phyloP scores from a whole-genome alignment of 1,140 invertebrate species.

The Papilio polytes region DNA sequence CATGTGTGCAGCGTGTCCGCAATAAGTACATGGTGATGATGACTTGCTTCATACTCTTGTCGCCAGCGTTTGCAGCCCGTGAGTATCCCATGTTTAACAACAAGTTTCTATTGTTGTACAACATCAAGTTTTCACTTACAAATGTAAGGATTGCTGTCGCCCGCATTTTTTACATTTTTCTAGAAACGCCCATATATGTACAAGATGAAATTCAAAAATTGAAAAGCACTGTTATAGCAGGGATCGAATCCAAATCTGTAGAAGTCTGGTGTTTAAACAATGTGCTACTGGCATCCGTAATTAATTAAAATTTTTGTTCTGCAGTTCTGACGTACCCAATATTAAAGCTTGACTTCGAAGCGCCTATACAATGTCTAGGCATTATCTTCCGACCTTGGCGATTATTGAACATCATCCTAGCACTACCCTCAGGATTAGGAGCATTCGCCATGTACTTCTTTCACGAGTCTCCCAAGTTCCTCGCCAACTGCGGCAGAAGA shows the following conservation, averaged over 20 bases:
- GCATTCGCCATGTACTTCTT: slow-evolving; percentile 85
- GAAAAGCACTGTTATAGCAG: no score
- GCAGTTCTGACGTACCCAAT: slow-evolving; percentile 76
- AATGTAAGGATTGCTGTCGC: no score
- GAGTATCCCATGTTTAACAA: slow-evolving; percentile 34
- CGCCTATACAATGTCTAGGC: slow-evolving; percentile 62
- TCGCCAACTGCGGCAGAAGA: slow-evolving; percentile 84
- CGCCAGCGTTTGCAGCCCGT: slow-evolving; percentile 68
- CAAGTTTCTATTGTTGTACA: no score
- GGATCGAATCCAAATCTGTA: no score
- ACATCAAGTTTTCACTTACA: no score
- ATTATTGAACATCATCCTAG: slow-evolving; percentile 86
- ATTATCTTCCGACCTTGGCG: slow-evolving; percentile 87
- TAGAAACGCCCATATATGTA: no score
- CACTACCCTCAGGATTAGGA: slow-evolving; percentile 86
- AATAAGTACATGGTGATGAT: slow-evolving; percentile 75
- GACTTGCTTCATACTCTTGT: slow-evolving; percentile 70
- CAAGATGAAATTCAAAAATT: no score
- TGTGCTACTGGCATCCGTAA: background rate
- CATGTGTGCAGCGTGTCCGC: slow-evolving; percentile 62
- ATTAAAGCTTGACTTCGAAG: slow-evolving; percentile 71
- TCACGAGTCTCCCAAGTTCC: slow-evolving; percentile 89
- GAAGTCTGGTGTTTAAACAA: background rate
- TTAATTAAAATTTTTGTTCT: slow-evolving; percentile 43
- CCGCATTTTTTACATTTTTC: no score